Evolutionary conservation across 2,888 invertebrate species (phyloP).

Genomic region (Acronicta leporina): DNA sequence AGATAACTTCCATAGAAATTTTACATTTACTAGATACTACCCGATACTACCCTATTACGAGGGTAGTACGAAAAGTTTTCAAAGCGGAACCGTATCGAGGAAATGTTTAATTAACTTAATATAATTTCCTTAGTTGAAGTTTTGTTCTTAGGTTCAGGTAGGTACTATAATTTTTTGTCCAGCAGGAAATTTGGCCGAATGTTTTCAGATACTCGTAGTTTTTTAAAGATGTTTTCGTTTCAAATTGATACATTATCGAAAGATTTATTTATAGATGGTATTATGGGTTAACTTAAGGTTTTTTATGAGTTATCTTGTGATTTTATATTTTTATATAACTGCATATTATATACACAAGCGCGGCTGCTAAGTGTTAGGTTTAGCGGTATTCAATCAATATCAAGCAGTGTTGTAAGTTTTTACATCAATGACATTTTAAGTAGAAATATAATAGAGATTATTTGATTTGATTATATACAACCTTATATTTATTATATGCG

Average conservation of each 20-base stretch:
- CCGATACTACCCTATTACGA: slow-evolving; percentile 46
- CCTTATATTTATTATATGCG: no score
- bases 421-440: no score
- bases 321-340: no score
- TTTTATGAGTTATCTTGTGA: no score
- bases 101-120: slow-evolving; percentile 58
- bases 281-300: no score
- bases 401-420: no score
- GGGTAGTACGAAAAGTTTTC: slow-evolving; percentile 45
- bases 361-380: no score
- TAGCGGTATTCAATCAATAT: no score
- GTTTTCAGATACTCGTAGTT: background rate
- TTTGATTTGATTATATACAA: no score
- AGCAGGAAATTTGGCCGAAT: slow-evolving; percentile 33
- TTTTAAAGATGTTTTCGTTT: slow-evolving; percentile 16
- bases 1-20: slow-evolving; percentile 34
- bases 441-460: no score
- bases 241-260: slow-evolving; percentile 7
- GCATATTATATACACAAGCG: no score
- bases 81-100: slow-evolving; percentile 49
- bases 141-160: slow-evolving; percentile 29
- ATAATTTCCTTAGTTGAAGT: slow-evolving; percentile 47
- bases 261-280: background rate
- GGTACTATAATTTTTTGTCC: slow-evolving; percentile 38
- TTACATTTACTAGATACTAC: slow-evolving; percentile 41